Percentiles rank a stretch among this genome's conserved stretches.
These are phyloP conservation scores for Corydoras sp. DNA, from an alignment of 2,113 vertebrate species.

Conservation along the genomic window DNA sequence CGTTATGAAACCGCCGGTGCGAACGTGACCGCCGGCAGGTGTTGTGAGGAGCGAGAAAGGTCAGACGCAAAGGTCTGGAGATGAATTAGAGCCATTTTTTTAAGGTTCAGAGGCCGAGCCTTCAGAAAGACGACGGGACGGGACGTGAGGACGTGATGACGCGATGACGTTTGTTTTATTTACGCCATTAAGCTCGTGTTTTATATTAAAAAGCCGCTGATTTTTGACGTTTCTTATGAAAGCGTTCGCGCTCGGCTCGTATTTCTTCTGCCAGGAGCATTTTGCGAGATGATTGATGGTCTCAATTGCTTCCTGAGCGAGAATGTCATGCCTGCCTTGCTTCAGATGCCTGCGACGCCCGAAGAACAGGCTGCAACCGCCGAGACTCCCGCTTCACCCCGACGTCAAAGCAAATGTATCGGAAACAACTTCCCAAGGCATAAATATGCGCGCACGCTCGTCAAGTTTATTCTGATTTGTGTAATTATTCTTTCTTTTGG, in stretches of 20 bases:
- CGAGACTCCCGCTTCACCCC: not conserved
- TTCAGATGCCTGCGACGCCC: constrained; percentile 14
- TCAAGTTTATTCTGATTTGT: constrained; percentile 16
- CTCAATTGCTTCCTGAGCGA: constrained; percentile 21
- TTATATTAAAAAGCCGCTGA: not conserved
- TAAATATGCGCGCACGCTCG: not conserved
- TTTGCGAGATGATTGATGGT: constrained; percentile 23
- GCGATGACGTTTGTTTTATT: not conserved
- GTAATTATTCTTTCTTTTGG: constrained; percentile 6
- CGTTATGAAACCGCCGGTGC: not conserved
- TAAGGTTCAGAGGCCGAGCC: constrained; percentile 19
- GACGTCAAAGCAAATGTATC: constrained; percentile 13
- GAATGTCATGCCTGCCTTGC: constrained; percentile 25
- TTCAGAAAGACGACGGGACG: not conserved
- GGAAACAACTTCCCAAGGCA: constrained; percentile 15
- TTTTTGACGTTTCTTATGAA: not conserved
- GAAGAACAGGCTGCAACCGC: constrained; percentile 16
- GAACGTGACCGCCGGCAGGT: constrained; percentile 9
- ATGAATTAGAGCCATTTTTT: constrained; percentile 19
- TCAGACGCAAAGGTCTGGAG: constrained; percentile 3
- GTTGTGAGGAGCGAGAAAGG: constrained; percentile 4
- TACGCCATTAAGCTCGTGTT: not conserved
- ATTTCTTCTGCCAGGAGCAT: constrained; percentile 19
- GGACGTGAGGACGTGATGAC: too few species aligned
- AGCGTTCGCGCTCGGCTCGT: not conserved